Percentiles rank a stretch among this genome's conserved stretches.
Evolutionary conservation across 1,140 invertebrate species (phyloP).

Genomic region (Zaprionus lachaisei): DNA sequence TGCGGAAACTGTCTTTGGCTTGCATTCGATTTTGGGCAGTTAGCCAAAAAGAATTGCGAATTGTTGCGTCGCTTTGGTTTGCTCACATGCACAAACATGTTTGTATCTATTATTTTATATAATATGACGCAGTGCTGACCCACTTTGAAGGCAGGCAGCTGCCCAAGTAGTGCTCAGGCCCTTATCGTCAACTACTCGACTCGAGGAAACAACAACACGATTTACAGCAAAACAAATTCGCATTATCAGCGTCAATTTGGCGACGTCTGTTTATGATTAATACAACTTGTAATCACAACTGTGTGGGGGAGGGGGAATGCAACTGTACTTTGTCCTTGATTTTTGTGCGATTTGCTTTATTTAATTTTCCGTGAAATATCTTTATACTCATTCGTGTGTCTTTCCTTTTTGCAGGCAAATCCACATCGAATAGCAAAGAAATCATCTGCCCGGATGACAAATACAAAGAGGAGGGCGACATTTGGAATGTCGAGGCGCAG

Average conservation of each 20-base stretch:
- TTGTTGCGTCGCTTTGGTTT: neutral
- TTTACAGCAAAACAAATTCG: slow-evolving; percentile 27
- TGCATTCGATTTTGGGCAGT: slow-evolving; percentile 13
- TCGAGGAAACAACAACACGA: slow-evolving; percentile 18
- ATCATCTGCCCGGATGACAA: slow-evolving; percentile 89
- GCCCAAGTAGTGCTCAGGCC: slow-evolving; percentile 31
- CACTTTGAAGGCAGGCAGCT: slow-evolving; percentile 36
- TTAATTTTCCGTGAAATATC: neutral
- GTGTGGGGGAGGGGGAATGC: neutral
- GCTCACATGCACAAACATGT: neutral
- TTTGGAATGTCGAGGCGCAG: slow-evolving; percentile 95
- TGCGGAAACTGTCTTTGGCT: slow-evolving; percentile 39
- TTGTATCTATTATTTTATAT: slow-evolving; percentile 3
- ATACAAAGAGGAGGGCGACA: slow-evolving; percentile 92
- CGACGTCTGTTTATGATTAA: slow-evolving; percentile 38
- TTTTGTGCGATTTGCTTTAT: neutral
- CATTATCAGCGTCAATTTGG: slow-evolving; percentile 35
- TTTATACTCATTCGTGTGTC: neutral
- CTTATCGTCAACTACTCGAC: slow-evolving; percentile 28
- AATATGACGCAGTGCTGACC: slow-evolving; percentile 8
- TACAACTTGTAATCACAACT: slow-evolving; percentile 17
- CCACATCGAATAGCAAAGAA: slow-evolving; percentile 87
- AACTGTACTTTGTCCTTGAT: slow-evolving; percentile 18
- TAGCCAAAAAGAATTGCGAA: slow-evolving; percentile 33
- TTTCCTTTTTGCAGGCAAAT: slow-evolving; percentile 86